Conservation (phyloP, 2,888 invertebrate species). For the Peribatodes rhomboidaria region DNA sequence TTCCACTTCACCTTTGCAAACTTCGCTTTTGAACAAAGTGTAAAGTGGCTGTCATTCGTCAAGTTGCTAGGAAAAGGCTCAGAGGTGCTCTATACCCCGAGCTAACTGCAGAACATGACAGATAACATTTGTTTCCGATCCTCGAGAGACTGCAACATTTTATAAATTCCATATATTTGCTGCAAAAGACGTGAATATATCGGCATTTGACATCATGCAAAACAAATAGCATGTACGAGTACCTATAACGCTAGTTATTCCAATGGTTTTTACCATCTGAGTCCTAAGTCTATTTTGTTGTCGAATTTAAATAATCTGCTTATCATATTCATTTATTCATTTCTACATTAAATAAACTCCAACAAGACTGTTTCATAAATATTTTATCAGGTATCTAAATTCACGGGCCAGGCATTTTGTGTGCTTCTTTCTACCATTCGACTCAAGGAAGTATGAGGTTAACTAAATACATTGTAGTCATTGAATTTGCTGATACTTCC, state of each 20-base stretch:
- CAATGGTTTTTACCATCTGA: background rate
- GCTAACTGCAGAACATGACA: constrained; percentile 26
- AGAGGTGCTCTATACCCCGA: constrained; percentile 17
- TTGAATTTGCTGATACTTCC: background rate
- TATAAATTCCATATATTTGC: constrained; percentile 15
- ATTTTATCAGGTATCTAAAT: constrained; percentile 32
- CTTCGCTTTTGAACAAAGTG: background rate
- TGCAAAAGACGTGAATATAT: constrained; percentile 13
- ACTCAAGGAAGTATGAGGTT: background rate
- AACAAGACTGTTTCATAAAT: constrained; percentile 28
- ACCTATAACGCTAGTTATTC: no score
- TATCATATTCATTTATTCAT: constrained; percentile 26
- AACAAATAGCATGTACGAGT: background rate
- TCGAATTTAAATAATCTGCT: background rate
- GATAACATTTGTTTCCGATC: constrained; percentile 24
- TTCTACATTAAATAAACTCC: constrained; percentile 18
- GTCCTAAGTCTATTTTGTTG: background rate
- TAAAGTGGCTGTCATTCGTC: constrained; percentile 22
- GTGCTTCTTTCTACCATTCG: constrained; percentile 8
- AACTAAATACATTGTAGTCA: background rate
- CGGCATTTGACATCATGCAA: constrained; percentile 5
- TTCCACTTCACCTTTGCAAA: background rate
- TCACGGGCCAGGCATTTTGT: constrained; percentile 12
- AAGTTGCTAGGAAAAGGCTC: background rate
- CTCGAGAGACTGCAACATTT: constrained; percentile 10